Evolutionary conservation across 2,797 vertebrate species (phyloP).

Genomic region (Knipowitschia caucasica): DNA sequence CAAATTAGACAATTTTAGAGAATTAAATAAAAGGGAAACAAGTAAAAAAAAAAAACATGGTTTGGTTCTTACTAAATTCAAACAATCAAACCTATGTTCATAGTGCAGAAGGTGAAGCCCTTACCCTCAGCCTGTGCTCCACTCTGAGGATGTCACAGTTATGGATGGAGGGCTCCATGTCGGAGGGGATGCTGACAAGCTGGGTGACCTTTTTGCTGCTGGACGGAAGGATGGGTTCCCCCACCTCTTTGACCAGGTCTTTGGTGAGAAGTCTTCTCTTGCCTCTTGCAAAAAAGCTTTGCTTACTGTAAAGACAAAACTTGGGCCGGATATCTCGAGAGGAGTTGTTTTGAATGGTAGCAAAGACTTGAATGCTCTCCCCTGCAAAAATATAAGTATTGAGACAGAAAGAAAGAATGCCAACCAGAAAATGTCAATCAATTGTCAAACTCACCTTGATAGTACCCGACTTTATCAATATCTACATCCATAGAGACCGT

Average conservation of each 20-base stretch:
- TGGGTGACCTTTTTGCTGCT: constrained; percentile 77
- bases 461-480: constrained; percentile 65
- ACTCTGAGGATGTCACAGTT: constrained; percentile 86
- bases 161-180: constrained; percentile 77
- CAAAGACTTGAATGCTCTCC: constrained; percentile 85
- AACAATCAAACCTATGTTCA: too few species aligned
- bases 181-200: constrained; percentile 81
- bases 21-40: too few species aligned
- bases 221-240: constrained; percentile 81
- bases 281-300: constrained; percentile 85
- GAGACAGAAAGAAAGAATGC: neutral
- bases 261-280: constrained; percentile 80
- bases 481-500: constrained; percentile 66
- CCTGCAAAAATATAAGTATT: constrained; percentile 63
- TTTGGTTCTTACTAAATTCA: too few species aligned
- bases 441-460: constrained; percentile 52
- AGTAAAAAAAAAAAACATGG: too few species aligned
- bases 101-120: too few species aligned
- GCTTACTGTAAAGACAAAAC: constrained; percentile 85
- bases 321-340: constrained; percentile 88
- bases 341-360: constrained; percentile 86
- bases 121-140: constrained; percentile 88
- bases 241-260: constrained; percentile 83
- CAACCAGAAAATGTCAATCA: neutral
- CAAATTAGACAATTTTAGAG: too few species aligned